Conservation (phyloP, 2,888 invertebrate species). For the Fragum whitleyi region DNA sequence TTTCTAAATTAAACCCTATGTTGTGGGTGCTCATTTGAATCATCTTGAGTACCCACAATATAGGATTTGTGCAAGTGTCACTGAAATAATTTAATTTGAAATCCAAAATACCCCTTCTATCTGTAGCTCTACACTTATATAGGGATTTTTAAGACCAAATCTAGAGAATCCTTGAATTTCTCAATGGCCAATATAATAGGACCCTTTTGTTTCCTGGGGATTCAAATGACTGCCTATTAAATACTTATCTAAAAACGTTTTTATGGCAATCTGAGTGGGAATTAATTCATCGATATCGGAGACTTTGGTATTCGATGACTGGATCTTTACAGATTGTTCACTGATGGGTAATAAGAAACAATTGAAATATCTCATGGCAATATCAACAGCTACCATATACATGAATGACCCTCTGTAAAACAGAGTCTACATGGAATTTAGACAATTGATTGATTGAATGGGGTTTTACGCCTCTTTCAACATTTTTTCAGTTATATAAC, state of each 20-base stretch:
- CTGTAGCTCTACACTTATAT: no score
- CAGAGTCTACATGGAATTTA: no score
- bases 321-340: conserved; percentile 1
- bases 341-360: neutral
- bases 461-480: no score
- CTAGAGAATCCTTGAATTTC: neutral
- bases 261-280: neutral
- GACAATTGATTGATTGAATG: no score
- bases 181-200: neutral
- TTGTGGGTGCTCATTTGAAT: no score
- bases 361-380: conserved; percentile 1
- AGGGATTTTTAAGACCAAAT: no score
- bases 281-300: neutral
- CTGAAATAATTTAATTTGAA: no score
- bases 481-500: no score
- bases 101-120: no score
- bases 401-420: neutral
- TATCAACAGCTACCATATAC: neutral
- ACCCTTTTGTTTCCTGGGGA: neutral
- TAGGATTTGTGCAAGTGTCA: no score
- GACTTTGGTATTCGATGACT: conserved; percentile 4
- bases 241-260: neutral
- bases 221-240: conserved; percentile 14
- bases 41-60: no score
- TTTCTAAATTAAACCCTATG: no score